Evolutionary conservation across 2,113 vertebrate species (phyloP).

Genomic region (Forbesichthys papilliferus): DNA sequence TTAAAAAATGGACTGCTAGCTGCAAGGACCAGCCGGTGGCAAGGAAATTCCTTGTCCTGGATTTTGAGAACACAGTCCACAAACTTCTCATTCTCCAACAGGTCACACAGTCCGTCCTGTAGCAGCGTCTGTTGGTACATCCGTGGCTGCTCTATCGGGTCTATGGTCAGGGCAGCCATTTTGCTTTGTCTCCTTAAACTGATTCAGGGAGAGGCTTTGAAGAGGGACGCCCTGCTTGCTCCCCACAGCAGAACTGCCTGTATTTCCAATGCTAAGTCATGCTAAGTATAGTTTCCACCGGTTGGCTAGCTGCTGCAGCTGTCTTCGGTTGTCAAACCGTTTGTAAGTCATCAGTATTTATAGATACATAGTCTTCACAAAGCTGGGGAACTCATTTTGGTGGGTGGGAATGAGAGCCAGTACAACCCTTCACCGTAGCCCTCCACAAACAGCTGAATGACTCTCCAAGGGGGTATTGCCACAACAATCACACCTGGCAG

Average conservation of each 20-base stretch:
- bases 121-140: slow-evolving; percentile 96
- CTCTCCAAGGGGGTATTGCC: slow-evolving; percentile 21
- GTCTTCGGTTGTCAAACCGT: slow-evolving; percentile 71
- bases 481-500: slow-evolving; percentile 25
- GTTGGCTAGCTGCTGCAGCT: slow-evolving; percentile 64
- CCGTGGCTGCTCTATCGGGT: slow-evolving; percentile 85
- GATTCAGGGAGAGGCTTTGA: slow-evolving; percentile 27
- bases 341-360: slow-evolving; percentile 72
- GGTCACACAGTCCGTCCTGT: slow-evolving; percentile 93
- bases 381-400: slow-evolving; percentile 70
- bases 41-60: slow-evolving; percentile 87
- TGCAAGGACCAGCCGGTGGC: slow-evolving; percentile 89
- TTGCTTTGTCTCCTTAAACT: slow-evolving; percentile 43
- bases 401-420: slow-evolving; percentile 68
- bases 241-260: slow-evolving; percentile 54
- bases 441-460: slow-evolving; percentile 65
- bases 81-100: slow-evolving; percentile 90
- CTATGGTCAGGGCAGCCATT: slow-evolving; percentile 83
- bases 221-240: slow-evolving; percentile 44
- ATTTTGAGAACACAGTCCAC: slow-evolving; percentile 90
- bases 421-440: slow-evolving; percentile 61
- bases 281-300: slow-evolving; percentile 23
- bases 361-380: slow-evolving; percentile 81
- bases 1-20: slow-evolving; percentile 93
- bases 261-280: slow-evolving; percentile 40